Percentiles rank a stretch among this genome's conserved stretches.
Evolutionary conservation across 2,888 invertebrate genomes (phyloP).

Genomic region (Teinopalpus imperialis): DNA sequence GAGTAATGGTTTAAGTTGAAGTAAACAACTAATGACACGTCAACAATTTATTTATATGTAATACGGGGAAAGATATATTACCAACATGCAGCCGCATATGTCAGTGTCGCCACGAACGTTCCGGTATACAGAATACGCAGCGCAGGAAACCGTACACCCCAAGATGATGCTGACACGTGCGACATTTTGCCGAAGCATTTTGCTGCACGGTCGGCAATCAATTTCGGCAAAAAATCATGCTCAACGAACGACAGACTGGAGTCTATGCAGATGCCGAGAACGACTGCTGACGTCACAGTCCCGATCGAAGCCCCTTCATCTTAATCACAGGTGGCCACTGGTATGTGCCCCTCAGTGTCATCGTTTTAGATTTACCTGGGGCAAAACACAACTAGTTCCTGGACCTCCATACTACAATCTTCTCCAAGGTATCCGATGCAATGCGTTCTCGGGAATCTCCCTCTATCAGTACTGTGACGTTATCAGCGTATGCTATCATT

Average conservation of each 20-base stretch:
- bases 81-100: conserved; percentile 31
- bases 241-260: not conserved
- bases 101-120: conserved; percentile 29
- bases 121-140: conserved; percentile 30
- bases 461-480: conserved; percentile 19
- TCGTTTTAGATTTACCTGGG: conserved; percentile 9
- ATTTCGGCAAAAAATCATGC: not conserved
- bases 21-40: too few relatives aligned
- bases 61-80: too few relatives aligned
- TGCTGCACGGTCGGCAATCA: not conserved
- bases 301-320: conserved; percentile 2
- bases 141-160: conserved; percentile 12
- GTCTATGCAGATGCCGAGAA: conserved; percentile 29
- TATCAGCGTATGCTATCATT: too few relatives aligned
- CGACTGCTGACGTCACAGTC: not conserved
- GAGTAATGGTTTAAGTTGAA: too few relatives aligned
- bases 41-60: too few relatives aligned
- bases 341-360: conserved; percentile 12
- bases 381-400: conserved; percentile 16
- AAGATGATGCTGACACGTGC: conserved; percentile 32
- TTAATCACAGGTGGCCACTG: conserved; percentile 1
- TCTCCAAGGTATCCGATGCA: not conserved
- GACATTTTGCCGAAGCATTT: conserved; percentile 26
- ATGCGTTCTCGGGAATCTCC: conserved; percentile 3
- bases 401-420: not conserved